Base-by-base conservation (phyloP, 2,888 invertebrate genomes). In the Neelides folsomi region DNA sequence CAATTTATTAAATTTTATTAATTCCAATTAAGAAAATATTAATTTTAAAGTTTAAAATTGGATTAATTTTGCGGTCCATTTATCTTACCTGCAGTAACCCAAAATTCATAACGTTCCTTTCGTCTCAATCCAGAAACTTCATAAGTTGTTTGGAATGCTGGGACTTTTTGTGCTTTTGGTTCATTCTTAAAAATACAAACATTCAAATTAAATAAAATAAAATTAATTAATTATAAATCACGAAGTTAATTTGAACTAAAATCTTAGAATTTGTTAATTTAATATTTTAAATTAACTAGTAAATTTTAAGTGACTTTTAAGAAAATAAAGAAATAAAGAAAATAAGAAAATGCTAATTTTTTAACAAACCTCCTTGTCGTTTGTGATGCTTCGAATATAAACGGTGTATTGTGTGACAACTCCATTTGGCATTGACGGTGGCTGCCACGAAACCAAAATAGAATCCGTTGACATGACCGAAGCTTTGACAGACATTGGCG, bases 361-460 rank as follows among this genome's bases (percentile, higher is more conserved):
- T 10, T 43, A 6, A 42, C 62, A 61, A 53, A 68, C 69, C 56
- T 68, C 67, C 55, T 67, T 67, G 37, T 52, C 55, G 12, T 40
- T 40, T 3, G 53, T 54, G n/a, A 56, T 46, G 9, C 56, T 59
- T 18, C 63, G 51, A 16, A 53, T 56, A 73, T 92, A 93, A 16
- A 94, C 85, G 19, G 86, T 89, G 73, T 94, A 95, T 69, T 92
- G 89, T 46, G 83, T 86, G 56, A 94, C 83, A 49, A 90, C 80
- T 37, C 95, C 95, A 68, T 94, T 94, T 47, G 90, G 89, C 66
- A 86, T 85, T 68, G 82, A 80, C 61, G 94, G 94, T 60, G 88
- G 85, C 66, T 86, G 81, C 95, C 95, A 95, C 50, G 90, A 87
- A 1, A 93, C 86, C 19, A 94, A 76, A 68, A 94, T 90, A 5